phyloP scores from a whole-genome alignment of 2,888 invertebrate species.

The Lasioglossum pauxillum region DNA sequence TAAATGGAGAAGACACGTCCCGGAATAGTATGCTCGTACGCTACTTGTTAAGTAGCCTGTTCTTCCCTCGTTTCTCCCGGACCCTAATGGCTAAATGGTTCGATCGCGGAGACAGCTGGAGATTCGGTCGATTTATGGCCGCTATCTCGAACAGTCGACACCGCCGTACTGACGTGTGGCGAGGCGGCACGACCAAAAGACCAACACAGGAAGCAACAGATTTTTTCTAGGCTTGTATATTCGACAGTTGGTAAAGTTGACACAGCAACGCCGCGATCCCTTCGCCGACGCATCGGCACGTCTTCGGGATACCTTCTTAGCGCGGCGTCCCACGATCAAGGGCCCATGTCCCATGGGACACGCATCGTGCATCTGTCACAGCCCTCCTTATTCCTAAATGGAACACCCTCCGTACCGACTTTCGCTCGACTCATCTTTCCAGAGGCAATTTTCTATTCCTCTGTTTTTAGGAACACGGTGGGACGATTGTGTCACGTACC shows the following conservation, averaged over 20 bases:
- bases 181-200: conserved; percentile 45
- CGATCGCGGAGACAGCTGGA: conserved; percentile 53
- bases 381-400: conserved; percentile 14
- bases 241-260: conserved; percentile 46
- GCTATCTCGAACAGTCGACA: conserved; percentile 11
- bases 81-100: conserved; percentile 15
- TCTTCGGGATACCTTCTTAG: conserved; percentile 75
- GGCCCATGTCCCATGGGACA: conserved; percentile 55
- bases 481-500: not conserved
- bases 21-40: not conserved
- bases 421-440: not conserved
- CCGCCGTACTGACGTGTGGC: not conserved
- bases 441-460: not conserved
- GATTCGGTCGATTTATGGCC: conserved; percentile 61
- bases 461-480: not conserved
- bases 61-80: not conserved
- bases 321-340: not conserved
- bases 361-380: conserved; percentile 71
- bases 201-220: conserved; percentile 37
- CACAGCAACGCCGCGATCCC: conserved; percentile 36
- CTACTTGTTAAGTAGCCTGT: not conserved
- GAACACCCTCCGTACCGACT: not conserved
- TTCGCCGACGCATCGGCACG: conserved; percentile 78
- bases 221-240: conserved; percentile 38
- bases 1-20: not conserved